Evolutionary conservation across 2,113 vertebrate species (phyloP).

Genomic region (Hemibagrus wyckioides): DNA sequence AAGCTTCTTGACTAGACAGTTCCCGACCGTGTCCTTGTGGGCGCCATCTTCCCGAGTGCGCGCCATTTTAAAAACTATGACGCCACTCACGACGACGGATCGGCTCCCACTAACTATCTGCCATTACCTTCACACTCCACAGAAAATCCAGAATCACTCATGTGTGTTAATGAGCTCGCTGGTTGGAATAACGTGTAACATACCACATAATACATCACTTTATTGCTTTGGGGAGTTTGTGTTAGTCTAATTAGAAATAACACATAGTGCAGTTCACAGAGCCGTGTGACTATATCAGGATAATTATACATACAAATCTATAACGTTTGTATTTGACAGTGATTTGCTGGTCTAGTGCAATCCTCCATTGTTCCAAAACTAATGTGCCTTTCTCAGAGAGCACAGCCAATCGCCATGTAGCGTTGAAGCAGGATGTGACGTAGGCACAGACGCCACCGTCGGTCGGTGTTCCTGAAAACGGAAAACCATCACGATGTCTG

Average conservation of each 20-base stretch:
- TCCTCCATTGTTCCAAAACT: slow-evolving; percentile 35
- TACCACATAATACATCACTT: background rate
- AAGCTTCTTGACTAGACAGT: too few relatives aligned
- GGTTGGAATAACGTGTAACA: background rate
- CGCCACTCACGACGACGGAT: background rate
- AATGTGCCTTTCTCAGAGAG: slow-evolving; percentile 30
- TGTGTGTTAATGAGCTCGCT: background rate
- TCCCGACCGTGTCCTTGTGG: background rate
- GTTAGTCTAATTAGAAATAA: background rate
- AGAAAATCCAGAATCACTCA: background rate
- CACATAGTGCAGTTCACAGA: background rate
- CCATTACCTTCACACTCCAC: background rate
- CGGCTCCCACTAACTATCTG: background rate
- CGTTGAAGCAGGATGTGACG: slow-evolving; percentile 53
- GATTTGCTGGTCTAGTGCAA: too few relatives aligned
- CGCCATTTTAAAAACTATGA: too few relatives aligned
- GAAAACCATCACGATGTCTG: slow-evolving; percentile 39
- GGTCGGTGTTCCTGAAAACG: slow-evolving; percentile 35
- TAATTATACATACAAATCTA: background rate
- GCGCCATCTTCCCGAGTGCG: background rate
- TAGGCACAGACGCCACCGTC: slow-evolving; percentile 42
- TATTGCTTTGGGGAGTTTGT: background rate
- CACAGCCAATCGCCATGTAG: slow-evolving; percentile 51
- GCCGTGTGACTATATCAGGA: background rate
- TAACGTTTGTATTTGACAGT: too few relatives aligned